Conservation (phyloP, 2,797 vertebrate genomes). For the Threskiornis aethiopicus region DNA sequence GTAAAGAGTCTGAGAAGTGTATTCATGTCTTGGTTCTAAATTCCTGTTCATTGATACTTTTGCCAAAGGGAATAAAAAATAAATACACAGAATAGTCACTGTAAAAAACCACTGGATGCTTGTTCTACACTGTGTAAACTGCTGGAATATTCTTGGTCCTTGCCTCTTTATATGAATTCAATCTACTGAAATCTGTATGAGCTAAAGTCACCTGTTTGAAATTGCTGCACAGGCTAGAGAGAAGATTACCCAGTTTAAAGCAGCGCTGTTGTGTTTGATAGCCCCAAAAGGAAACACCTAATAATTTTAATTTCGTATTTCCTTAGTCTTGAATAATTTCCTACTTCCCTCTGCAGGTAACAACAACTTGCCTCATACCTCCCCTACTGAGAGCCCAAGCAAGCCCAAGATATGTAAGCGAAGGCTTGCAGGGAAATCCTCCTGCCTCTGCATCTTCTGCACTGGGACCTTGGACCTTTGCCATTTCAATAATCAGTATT, state of each 20-base stretch:
- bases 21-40: constrained; percentile 46
- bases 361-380: neutral
- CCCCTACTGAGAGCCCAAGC: neutral
- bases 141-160: neutral
- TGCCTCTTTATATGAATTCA: neutral
- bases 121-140: neutral
- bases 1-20: neutral
- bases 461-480: neutral
- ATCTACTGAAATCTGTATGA: neutral
- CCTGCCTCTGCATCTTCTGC: neutral
- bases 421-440: neutral
- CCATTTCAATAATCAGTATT: neutral
- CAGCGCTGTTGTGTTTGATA: neutral
- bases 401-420: neutral
- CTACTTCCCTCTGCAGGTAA: neutral
- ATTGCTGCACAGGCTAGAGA: neutral
- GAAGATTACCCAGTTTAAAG: neutral
- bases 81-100: neutral
- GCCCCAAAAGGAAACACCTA: neutral
- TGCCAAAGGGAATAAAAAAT: constrained; percentile 5
- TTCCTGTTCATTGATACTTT: constrained; percentile 23
- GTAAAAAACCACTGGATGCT: neutral
- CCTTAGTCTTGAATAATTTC: neutral
- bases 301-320: neutral
- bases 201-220: neutral